Evolutionary conservation across 92 coral and sea anemone genomes (phyloP).

Genomic region (Porites divaricata): DNA sequence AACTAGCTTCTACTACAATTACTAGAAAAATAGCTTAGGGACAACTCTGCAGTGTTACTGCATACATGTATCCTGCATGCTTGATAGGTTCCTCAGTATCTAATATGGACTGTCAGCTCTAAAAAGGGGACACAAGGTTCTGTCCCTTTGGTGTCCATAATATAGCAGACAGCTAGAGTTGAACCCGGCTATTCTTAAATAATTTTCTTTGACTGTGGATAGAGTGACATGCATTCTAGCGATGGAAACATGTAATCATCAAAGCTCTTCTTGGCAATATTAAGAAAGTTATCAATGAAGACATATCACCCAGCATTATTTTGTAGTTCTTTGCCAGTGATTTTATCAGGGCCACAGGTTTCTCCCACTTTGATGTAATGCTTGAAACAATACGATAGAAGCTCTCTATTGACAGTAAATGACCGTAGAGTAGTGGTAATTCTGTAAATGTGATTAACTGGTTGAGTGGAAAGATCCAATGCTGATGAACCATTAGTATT

Average conservation of each 20-base stretch:
- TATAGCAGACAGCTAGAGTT: too few relatives aligned
- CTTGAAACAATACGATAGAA: conserved; percentile 9
- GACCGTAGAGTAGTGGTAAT: conserved; percentile 11
- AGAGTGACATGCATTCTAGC: too few relatives aligned
- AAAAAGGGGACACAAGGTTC: too few relatives aligned
- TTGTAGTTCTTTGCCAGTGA: conserved; percentile 12
- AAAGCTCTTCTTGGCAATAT: conserved; percentile 31
- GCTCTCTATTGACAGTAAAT: neutral
- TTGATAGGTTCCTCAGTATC: too few relatives aligned
- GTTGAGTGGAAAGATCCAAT: neutral
- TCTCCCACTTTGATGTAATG: neutral
- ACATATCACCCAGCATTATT: conserved; percentile 7
- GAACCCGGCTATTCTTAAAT: too few relatives aligned
- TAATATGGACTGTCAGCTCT: too few relatives aligned
- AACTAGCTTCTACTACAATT: too few relatives aligned
- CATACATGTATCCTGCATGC: too few relatives aligned
- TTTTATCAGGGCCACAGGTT: conserved; percentile 15
- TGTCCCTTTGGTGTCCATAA: too few relatives aligned
- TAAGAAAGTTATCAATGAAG: conserved; percentile 37
- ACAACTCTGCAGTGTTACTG: too few relatives aligned
- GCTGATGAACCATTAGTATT: neutral
- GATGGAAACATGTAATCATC: conserved; percentile 33
- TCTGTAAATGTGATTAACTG: conserved; percentile 9
- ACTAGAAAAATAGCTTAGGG: too few relatives aligned
- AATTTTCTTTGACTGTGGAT: too few relatives aligned